Evolutionary conservation across 2,113 vertebrate species (phyloP), one percentile per base, ranked within the genome.

Genomic region (Nanorana parkeri): DNA sequence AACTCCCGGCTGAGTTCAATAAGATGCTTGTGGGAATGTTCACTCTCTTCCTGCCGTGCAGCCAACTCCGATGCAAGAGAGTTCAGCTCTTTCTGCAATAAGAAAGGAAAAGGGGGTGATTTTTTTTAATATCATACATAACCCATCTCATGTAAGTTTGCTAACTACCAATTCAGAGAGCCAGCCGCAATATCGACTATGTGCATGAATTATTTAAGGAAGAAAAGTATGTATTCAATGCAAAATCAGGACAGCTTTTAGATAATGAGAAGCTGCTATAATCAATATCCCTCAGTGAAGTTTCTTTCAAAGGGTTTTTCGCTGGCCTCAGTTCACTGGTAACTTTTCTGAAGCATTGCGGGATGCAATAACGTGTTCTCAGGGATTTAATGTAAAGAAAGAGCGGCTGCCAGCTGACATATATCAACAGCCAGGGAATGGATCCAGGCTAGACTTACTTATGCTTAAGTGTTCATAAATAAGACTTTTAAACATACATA

Each of bases 1-100:
- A 99, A 99, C 94, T 98, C 97, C 89, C 91, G 91, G 87, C 95
- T 95, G 94, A 97, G 94, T 91, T 96, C 95, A 90, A 97, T 93
- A 93, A 98, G 95, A 94, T 94, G 95, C 92, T 96, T 96, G 92
- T 94, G 96, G 94, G 95, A 94, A 90, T 93, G 93, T 1, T 93
- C 87, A 13, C 94, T 94, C 89, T 95, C 93, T 89, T 96, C 95
- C 90, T 92, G 89, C 89, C 94, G 92, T 0, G 91, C 94, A 54
- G 94, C 96, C 92, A 96, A 93, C 81, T 89, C 95, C 3, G 84
- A 94, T 68, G 96, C 93, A 32, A 95, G 90, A 28, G 95, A 96
- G 93, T 91, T 91, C 83, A 98, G 93, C 93, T 98, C 96, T 93
- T 96, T 96, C 95, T 97, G 92, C 83, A 94, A 91, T 69, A 88